Percentiles rank a stretch among this genome's conserved stretches.
phyloP scores from a whole-genome alignment of 2,113 vertebrate genomes.

The Peromyscus polionotus region DNA sequence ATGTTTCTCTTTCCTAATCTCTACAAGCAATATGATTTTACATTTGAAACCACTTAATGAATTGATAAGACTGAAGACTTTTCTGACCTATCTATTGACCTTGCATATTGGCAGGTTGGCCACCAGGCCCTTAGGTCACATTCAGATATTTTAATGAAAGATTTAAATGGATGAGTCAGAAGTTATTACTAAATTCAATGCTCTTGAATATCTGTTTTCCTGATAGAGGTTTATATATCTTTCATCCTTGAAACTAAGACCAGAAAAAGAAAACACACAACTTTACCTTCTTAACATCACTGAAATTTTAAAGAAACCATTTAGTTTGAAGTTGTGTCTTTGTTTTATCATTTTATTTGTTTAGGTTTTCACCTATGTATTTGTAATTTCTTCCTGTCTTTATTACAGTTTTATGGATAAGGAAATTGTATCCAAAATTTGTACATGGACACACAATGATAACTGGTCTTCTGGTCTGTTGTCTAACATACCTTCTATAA shows the following conservation, averaged over 20 bases:
- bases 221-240: neutral
- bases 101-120: neutral
- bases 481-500: neutral
- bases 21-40: neutral
- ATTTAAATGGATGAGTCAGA: neutral
- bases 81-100: neutral
- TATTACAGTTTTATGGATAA: neutral
- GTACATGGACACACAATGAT: neutral
- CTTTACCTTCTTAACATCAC: neutral
- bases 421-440: neutral
- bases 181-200: neutral
- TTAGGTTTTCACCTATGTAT: neutral
- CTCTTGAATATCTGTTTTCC: neutral
- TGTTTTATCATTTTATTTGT: neutral
- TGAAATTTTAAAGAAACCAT: neutral
- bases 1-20: neutral
- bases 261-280: neutral
- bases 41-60: neutral
- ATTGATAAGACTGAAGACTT: neutral
- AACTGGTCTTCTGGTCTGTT: neutral
- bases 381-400: neutral
- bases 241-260: neutral
- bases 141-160: constrained; percentile 1
- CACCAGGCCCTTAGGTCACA: neutral
- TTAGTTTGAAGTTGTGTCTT: neutral